phyloP scores from a whole-genome alignment of 2,888 invertebrate genomes.

The Halictus quadricinctus region DNA sequence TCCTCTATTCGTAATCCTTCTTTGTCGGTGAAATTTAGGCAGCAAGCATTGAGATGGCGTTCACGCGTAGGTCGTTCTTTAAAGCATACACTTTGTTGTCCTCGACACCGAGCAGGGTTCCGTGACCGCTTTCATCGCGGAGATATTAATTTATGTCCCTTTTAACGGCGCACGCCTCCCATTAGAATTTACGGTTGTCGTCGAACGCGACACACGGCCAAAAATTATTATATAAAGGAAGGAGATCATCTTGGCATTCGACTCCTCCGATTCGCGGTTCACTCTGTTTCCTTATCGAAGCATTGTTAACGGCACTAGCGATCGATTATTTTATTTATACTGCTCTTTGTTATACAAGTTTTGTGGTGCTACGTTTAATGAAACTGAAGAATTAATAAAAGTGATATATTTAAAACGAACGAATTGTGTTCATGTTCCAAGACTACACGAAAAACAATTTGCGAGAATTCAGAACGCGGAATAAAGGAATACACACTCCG shows the following conservation, averaged over 20 bases:
- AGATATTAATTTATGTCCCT: constrained; percentile 38
- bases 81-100: constrained; percentile 26
- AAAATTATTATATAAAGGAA: background rate
- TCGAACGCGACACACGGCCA: constrained; percentile 4
- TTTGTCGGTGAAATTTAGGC: constrained; percentile 53
- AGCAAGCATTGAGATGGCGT: constrained; percentile 23
- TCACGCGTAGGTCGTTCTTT: constrained; percentile 33
- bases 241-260: constrained; percentile 27
- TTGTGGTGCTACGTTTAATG: constrained; percentile 43
- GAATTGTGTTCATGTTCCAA: constrained; percentile 11
- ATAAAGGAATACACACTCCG: no score
- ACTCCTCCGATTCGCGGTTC: constrained; percentile 34
- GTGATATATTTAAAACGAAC: constrained; percentile 39
- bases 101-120: constrained; percentile 18
- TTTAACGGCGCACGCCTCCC: constrained; percentile 23
- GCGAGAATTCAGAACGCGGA: background rate
- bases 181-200: constrained; percentile 13
- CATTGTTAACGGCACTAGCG: constrained; percentile 25
- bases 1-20: constrained; percentile 32
- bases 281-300: background rate
- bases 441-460: background rate
- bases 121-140: constrained; percentile 42
- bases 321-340: constrained; percentile 38
- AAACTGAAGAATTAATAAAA: constrained; percentile 36
- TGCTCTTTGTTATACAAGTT: constrained; percentile 44